A percentile compares a stretch with the other conserved stretches of the same genome.
Conservation (phyloP, 2,797 vertebrate species). For the Petrocephalus schoutedeni region DNA sequence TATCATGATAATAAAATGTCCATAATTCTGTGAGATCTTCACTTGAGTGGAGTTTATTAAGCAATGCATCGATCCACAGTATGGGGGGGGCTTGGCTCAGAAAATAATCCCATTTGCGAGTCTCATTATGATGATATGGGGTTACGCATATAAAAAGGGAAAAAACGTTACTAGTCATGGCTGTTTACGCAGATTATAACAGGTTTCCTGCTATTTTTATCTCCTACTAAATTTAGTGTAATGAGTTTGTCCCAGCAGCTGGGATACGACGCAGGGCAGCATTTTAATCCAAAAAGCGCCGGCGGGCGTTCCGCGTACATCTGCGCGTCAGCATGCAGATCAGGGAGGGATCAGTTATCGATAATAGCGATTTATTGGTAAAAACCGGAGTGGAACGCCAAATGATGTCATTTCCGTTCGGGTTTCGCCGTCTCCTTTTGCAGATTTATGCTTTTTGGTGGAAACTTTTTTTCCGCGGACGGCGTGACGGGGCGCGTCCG, state of each 20-base stretch:
- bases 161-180: not conserved
- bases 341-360: not conserved
- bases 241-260: not conserved
- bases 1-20: not conserved
- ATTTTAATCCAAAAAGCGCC: not conserved
- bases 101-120: not conserved
- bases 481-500: slow-evolving; percentile 57
- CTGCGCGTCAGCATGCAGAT: not conserved
- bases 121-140: not conserved
- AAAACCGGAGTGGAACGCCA: slow-evolving; percentile 35
- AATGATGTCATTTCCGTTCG: slow-evolving; percentile 78
- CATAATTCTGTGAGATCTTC: not conserved
- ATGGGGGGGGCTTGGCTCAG: not conserved
- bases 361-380: slow-evolving; percentile 14
- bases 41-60: not conserved
- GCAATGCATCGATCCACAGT: not conserved
- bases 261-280: not conserved
- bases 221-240: not conserved
- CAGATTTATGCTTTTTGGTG: slow-evolving; percentile 32
- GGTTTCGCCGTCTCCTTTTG: slow-evolving; percentile 45
- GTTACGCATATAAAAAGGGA: too few species aligned
- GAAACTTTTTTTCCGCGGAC: slow-evolving; percentile 72
- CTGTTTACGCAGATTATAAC: not conserved
- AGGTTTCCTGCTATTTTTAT: not conserved
- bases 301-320: not conserved